Conservation (phyloP, 64 coral and sea anemone genomes). For the Pachyseris speciosa region DNA sequence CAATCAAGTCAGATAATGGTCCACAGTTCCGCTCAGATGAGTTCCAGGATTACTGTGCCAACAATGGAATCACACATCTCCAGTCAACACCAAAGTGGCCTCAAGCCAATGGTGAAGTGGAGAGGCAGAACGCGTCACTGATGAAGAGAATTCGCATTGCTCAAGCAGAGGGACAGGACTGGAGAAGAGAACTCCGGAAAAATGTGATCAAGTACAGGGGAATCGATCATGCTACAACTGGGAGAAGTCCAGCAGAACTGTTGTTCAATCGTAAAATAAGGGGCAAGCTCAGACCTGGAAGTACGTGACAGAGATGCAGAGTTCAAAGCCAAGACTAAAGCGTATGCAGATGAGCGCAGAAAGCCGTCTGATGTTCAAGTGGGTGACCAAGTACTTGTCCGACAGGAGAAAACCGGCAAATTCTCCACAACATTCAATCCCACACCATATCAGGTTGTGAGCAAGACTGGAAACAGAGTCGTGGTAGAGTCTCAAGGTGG, state of each 20-base stretch:
- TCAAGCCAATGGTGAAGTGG: slow-evolving; percentile 32
- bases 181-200: neutral
- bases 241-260: neutral
- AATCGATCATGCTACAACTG: neutral
- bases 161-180: neutral
- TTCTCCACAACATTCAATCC: no score
- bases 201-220: neutral
- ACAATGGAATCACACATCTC: neutral
- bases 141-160: slow-evolving; percentile 24
- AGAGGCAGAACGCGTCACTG: neutral
- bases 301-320: slow-evolving; percentile 28
- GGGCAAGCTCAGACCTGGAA: neutral
- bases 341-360: slow-evolving; percentile 28
- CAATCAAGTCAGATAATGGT: no score
- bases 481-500: no score
- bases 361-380: no score
- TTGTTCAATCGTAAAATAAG: neutral
- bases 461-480: no score
- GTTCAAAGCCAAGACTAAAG: slow-evolving; percentile 22
- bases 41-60: neutral
- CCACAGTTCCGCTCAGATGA: slow-evolving; percentile 1
- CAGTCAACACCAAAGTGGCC: neutral
- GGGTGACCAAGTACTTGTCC: no score
- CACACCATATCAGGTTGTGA: no score
- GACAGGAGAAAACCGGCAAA: no score